Evolutionary conservation across 1,140 invertebrate genomes (phyloP), one percentile per base, ranked within the genome.

Genomic region (Eriocheir sinensis): DNA sequence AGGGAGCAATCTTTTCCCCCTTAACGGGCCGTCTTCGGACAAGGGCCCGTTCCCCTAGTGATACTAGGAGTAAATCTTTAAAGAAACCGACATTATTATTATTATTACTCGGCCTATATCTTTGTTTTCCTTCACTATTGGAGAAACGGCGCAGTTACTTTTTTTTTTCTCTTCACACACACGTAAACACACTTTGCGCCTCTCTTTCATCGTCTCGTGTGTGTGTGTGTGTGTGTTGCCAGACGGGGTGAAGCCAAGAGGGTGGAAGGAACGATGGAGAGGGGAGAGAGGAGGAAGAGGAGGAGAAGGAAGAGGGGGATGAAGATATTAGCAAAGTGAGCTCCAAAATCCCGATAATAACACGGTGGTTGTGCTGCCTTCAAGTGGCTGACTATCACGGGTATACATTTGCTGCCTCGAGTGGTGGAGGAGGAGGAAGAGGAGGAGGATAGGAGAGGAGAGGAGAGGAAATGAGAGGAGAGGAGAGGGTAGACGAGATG

Each of bases 151-250:
- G 12, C 60, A 15, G 12, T 72, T n/a, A 15, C 60, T 72, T n/a
- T 72, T n/a, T 72, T n/a, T 72, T n/a, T 72, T n/a, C n/a, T n/a
- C n/a, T 72, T 15, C 12, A 72, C n/a, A 72, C 12, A 72, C 60
- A 72, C 12, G n/a, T 72, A 72, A 15, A n/a, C n/a, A n/a, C n/a
- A 72, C 60, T n/a, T n/a, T 72, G n/a, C 60, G 12, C 12, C 60
- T 15, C n/a, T 15, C n/a, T 72, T 15, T 15, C 60, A 72, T 15
- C 12, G 12, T 15, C n/a, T 15, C 32, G 81, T 85, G 81, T 85
- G 81, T 85, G 81, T 85, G 83, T 86, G 83, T 86, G 83, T 86
- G 83, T 86, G 83, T 86, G 83, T 86, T 72, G 60, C 12, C 12
- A n/a, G 60, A n/a, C 12, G 60, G 60, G 60, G 60, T 15, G 60